Conservation (phyloP, 2,888 invertebrate species). For the Buathra laborator region DNA sequence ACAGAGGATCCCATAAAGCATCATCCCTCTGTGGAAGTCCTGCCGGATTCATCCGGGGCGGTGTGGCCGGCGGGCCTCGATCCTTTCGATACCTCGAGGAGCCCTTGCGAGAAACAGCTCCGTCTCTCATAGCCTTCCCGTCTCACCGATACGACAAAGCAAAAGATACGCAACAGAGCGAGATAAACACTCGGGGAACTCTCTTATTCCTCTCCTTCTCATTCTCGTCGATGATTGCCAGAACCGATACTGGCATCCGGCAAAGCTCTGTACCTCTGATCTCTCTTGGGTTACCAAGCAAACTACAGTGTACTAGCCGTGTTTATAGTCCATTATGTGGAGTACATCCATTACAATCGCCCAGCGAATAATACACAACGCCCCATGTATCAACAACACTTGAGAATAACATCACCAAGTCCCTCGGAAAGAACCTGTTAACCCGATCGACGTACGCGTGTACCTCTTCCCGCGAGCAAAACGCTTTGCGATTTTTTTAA, state of each 20-base stretch:
- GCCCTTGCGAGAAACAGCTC: constrained; percentile 1
- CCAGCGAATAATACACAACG: constrained; percentile 16
- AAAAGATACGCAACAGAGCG: not conserved
- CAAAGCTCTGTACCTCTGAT: constrained; percentile 40
- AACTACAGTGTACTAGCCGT: constrained; percentile 6
- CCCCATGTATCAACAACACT: not conserved
- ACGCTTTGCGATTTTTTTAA: no score
- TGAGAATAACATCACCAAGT: constrained; percentile 10
- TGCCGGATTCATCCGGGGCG: constrained; percentile 29
- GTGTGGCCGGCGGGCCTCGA: constrained; percentile 40
- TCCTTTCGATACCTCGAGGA: constrained; percentile 58
- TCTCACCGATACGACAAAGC: not conserved
- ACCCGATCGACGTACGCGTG: constrained; percentile 16
- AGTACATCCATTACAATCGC: constrained; percentile 41
- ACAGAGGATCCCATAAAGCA: constrained; percentile 57
- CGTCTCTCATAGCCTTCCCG: constrained; percentile 14
- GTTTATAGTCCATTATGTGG: constrained; percentile 41
- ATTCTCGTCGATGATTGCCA: constrained; percentile 63
- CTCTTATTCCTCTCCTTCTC: constrained; percentile 20
- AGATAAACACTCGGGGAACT: constrained; percentile 30
- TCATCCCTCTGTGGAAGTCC: constrained; percentile 58
- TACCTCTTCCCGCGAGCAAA: no score
- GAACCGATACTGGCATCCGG: constrained; percentile 70
- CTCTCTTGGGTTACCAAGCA: constrained; percentile 26
- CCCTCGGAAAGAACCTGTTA: constrained; percentile 34